phyloP scores from a whole-genome alignment of 2,797 vertebrate species.

The Enteromius trimaculatus region DNA sequence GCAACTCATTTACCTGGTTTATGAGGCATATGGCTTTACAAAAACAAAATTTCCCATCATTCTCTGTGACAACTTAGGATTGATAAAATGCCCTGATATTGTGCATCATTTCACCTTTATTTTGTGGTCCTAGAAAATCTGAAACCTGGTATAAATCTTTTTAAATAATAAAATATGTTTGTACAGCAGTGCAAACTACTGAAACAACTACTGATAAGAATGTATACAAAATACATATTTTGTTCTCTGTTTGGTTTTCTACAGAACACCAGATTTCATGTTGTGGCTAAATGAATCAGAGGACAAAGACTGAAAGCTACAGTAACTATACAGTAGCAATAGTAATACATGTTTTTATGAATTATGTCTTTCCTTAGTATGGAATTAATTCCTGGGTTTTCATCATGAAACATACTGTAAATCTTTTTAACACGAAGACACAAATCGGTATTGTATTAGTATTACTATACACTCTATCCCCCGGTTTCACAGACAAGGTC shows the following conservation, averaged over 20 bases:
- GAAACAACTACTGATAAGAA: too few relatives aligned
- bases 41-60: neutral
- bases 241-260: neutral
- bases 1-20: conserved; percentile 1
- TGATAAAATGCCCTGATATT: neutral
- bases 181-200: neutral
- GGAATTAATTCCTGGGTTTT: neutral
- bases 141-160: neutral
- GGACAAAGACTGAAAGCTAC: too few relatives aligned
- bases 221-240: neutral
- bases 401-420: neutral
- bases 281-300: neutral
- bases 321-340: neutral
- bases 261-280: neutral
- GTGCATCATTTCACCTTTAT: neutral
- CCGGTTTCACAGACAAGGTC: too few relatives aligned
- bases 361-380: neutral
- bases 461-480: neutral
- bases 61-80: neutral
- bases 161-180: neutral
- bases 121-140: neutral
- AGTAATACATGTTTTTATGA: neutral
- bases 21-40: neutral
- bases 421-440: neutral
- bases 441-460: neutral